phyloP scores from a whole-genome alignment of 2,888 invertebrate genomes.

The Leucophora obtusa region DNA sequence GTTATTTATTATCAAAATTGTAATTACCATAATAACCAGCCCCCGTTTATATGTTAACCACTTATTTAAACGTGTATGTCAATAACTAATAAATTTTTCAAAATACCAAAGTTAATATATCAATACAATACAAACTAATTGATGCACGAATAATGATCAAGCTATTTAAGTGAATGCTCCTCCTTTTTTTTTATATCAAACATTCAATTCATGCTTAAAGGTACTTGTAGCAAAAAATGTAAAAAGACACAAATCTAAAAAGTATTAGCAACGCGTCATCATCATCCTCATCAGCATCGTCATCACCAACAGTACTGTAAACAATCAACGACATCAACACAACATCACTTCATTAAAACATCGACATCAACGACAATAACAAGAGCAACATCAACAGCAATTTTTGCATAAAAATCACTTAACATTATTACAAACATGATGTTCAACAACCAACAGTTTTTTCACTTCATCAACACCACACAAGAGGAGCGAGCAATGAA shows the following conservation, averaged over 20 bases:
- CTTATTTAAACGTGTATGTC: constrained; percentile 7
- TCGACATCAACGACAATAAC: constrained; percentile 43
- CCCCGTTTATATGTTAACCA: constrained; percentile 6
- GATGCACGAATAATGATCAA: constrained; percentile 63
- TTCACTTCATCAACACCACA: constrained; percentile 62
- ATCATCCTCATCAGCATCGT: constrained; percentile 36
- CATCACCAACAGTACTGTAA: constrained; percentile 22
- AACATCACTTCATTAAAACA: constrained; percentile 63
- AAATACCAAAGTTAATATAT: constrained; percentile 35
- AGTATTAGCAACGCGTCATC: constrained; percentile 61
- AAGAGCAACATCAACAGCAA: constrained; percentile 69
- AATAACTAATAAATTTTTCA: constrained; percentile 45
- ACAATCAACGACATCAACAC: constrained; percentile 58
- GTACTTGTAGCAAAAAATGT: constrained; percentile 10
- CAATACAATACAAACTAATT: constrained; percentile 49
- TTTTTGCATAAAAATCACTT: constrained; percentile 70
- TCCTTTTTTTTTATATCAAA: constrained; percentile 14
- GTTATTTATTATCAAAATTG: constrained; percentile 8
- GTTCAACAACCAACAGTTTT: constrained; percentile 58
- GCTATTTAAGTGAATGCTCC: constrained; percentile 54
- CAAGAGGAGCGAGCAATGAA: not conserved
- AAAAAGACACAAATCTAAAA: constrained; percentile 35
- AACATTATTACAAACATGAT: constrained; percentile 63
- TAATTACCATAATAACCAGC: constrained; percentile 16
- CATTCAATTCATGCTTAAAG: constrained; percentile 47